Percentiles rank a stretch among this genome's conserved stretches.
Evolutionary conservation across 2,888 invertebrate genomes (phyloP).

Genomic region (Ferdinandea cuprea): DNA sequence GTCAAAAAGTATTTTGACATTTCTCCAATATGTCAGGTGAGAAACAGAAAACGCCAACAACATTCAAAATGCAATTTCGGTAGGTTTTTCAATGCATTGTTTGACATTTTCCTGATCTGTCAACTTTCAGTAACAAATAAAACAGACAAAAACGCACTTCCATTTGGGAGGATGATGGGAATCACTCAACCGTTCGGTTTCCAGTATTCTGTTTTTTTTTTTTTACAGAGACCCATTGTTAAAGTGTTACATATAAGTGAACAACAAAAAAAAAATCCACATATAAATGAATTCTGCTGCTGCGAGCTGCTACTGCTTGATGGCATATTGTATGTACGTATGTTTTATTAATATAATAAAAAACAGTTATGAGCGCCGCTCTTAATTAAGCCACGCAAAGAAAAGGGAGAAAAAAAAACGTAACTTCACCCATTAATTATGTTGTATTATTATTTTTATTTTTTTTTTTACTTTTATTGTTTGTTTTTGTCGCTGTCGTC

Average conservation of each 20-base stretch:
- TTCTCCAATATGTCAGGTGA: background rate
- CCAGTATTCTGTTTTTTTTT: slow-evolving; percentile 46
- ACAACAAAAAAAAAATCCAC: slow-evolving; percentile 29
- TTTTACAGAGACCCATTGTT: slow-evolving; percentile 55
- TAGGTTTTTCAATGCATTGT: background rate
- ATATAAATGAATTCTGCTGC: slow-evolving; percentile 55
- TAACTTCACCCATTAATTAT: slow-evolving; percentile 74
- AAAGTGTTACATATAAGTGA: slow-evolving; percentile 67
- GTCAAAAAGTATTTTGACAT: background rate
- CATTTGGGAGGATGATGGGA: slow-evolving; percentile 41
- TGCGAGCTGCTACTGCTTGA: slow-evolving; percentile 54
- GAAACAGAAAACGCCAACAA: too few species aligned
- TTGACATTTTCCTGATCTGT: slow-evolving; percentile 49
- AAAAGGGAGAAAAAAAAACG: slow-evolving; percentile 53
- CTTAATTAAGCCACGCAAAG: slow-evolving; percentile 72
- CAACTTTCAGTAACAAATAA: slow-evolving; percentile 15
- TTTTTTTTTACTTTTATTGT: slow-evolving; percentile 62
- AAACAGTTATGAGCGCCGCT: slow-evolving; percentile 74
- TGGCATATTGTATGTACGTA: slow-evolving; percentile 53
- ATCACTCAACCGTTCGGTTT: slow-evolving; percentile 71
- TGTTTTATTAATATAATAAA: slow-evolving; percentile 72
- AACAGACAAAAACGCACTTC: slow-evolving; percentile 45
- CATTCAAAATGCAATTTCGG: background rate
- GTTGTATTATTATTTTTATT: slow-evolving; percentile 66
- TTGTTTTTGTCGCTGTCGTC: slow-evolving; percentile 60